These are phyloP conservation scores for Micoletzkya japonica DNA, from an alignment of 2,888 invertebrate genomes.

Conservation along the genomic window DNA sequence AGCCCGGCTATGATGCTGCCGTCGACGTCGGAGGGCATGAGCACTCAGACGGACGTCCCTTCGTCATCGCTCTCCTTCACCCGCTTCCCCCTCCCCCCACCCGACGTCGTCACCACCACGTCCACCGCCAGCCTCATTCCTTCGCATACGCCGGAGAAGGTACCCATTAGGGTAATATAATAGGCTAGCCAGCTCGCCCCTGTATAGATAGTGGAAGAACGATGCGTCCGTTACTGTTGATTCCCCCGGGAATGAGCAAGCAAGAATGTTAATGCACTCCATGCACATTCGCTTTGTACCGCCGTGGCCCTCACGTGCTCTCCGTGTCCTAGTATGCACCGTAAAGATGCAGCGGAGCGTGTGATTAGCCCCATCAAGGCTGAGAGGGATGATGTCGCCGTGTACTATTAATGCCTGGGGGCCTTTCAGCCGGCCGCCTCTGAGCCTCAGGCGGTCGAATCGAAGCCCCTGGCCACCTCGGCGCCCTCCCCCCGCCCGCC, in stretches of 20 bases:
- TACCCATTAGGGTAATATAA: too few species aligned
- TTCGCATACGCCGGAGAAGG: background rate
- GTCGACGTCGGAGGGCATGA: slow-evolving; percentile 9
- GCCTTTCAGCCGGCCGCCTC: too few species aligned
- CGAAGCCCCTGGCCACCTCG: background rate
- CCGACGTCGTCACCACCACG: slow-evolving; percentile 23
- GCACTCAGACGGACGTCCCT: slow-evolving; percentile 3
- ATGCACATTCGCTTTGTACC: too few species aligned
- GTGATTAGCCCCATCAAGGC: background rate
- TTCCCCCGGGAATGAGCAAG: too few species aligned
- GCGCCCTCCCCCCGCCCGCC: background rate
- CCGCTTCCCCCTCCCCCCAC: slow-evolving; percentile 32
- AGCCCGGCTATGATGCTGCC: slow-evolving; percentile 64
- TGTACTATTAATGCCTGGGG: too few species aligned
- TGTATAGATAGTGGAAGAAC: too few species aligned
- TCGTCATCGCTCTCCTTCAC: slow-evolving; percentile 11
- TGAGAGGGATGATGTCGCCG: too few species aligned
- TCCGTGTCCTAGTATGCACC: background rate
- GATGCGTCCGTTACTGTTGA: too few species aligned
- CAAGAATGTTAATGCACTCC: too few species aligned
- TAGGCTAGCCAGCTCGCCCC: too few species aligned
- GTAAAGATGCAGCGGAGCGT: background rate
- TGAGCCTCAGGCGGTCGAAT: too few species aligned
- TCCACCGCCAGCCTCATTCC: background rate
- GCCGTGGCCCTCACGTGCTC: too few species aligned